Percentiles rank a stretch among this genome's conserved stretches.
Evolutionary conservation across 2,113 vertebrate species (phyloP).

Genomic region (Nettapus auritus): DNA sequence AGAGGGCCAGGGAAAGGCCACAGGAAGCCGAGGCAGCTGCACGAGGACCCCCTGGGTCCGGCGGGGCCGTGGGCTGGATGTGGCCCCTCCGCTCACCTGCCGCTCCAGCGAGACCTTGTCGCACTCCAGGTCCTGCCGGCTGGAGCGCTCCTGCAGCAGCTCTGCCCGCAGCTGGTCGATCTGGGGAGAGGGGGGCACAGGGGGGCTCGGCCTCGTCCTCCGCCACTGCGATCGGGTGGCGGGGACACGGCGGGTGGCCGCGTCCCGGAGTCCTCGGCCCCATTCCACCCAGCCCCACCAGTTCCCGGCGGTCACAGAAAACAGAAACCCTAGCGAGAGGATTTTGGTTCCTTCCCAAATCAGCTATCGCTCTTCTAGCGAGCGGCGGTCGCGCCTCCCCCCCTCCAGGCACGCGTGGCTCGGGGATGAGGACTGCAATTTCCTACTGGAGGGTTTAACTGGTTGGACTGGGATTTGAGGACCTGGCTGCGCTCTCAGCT

Average conservation of each 20-base stretch:
- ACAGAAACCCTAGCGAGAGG: neutral
- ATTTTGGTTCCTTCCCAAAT: neutral
- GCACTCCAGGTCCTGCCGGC: constrained; percentile 93
- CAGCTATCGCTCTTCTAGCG: fast-evolving
- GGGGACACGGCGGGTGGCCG: fast-evolving
- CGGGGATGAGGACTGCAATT: neutral
- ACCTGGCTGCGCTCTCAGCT: neutral
- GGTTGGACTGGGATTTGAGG: neutral
- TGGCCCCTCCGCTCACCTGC: constrained; percentile 74
- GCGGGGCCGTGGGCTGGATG: neutral
- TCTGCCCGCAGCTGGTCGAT: constrained; percentile 92
- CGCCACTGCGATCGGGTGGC: fast-evolving
- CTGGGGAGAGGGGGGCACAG: constrained; percentile 54
- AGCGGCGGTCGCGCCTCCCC: neutral
- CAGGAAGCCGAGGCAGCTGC: neutral
- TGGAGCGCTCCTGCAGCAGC: constrained; percentile 91
- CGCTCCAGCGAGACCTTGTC: constrained; percentile 93
- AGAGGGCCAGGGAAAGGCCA: too few species aligned
- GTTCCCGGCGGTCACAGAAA: neutral
- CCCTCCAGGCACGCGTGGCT: neutral
- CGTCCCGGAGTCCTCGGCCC: neutral
- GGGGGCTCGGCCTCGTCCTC: fast-evolving
- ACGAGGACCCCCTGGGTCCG: neutral
- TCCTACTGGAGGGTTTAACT: neutral
- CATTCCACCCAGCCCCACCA: fast-evolving